Percentiles rank a stretch among this genome's conserved stretches.
Conservation (phyloP, 2,113 vertebrate species). For the Pseudorasbora parva region DNA sequence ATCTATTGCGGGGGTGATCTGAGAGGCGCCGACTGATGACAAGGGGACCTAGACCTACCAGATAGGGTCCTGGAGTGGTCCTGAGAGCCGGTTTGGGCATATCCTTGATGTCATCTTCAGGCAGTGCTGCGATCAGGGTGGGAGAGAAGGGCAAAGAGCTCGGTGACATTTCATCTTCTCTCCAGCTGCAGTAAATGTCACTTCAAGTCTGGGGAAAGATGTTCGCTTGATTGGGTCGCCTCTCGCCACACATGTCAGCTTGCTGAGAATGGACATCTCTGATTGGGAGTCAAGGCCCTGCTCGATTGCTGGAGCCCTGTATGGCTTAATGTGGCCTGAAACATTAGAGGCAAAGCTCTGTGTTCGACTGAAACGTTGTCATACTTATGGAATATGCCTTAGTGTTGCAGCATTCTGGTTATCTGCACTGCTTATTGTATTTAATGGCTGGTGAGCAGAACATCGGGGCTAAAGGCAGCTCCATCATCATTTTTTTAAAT, state of each 20-base stretch:
- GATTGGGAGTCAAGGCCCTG: slow-evolving; percentile 24
- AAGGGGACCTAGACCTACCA: background rate
- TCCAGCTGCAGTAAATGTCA: slow-evolving; percentile 58
- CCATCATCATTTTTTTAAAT: too few relatives aligned
- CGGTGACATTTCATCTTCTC: slow-evolving; percentile 54
- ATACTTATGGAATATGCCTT: background rate
- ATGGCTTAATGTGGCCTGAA: slow-evolving; percentile 40
- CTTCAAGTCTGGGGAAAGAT: slow-evolving; percentile 49
- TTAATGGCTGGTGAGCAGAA: background rate
- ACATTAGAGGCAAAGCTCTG: background rate
- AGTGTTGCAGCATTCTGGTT: background rate
- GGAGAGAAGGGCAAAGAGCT: slow-evolving; percentile 3
- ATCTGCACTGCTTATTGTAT: background rate
- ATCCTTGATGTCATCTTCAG: background rate
- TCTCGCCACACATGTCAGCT: slow-evolving; percentile 51
- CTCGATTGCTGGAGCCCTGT: background rate
- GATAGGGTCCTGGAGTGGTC: background rate
- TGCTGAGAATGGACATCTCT: slow-evolving; percentile 27
- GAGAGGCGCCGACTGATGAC: background rate
- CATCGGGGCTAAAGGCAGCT: background rate
- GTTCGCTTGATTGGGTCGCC: slow-evolving; percentile 49
- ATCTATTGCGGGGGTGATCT: background rate
- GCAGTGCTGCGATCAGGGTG: background rate
- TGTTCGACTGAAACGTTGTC: background rate
- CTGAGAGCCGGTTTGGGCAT: background rate